Conservation (phyloP, 1,140 invertebrate genomes). For the Brachionus sp. region DNA sequence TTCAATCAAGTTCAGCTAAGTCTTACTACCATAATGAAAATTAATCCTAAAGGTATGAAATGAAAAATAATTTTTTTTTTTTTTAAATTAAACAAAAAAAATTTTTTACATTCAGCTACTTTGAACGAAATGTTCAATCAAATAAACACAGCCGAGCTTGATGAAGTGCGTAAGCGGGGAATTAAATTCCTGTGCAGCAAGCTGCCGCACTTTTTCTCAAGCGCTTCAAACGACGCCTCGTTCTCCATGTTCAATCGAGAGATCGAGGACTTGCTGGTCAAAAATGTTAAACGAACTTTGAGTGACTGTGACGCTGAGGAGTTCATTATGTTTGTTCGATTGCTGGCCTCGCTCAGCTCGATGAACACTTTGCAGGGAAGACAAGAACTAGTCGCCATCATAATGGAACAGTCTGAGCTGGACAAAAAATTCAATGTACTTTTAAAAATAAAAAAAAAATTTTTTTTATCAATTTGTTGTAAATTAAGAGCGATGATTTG, state of each 20-base stretch:
- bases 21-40: slow-evolving; percentile 66
- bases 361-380: slow-evolving; percentile 73
- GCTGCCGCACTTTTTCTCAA: slow-evolving; percentile 63
- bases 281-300: slow-evolving; percentile 71
- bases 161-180: slow-evolving; percentile 73
- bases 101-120: slow-evolving; percentile 6
- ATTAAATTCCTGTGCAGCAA: slow-evolving; percentile 82
- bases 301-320: slow-evolving; percentile 81
- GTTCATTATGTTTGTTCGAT: slow-evolving; percentile 80
- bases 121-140: slow-evolving; percentile 74
- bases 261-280: slow-evolving; percentile 77
- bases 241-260: slow-evolving; percentile 74
- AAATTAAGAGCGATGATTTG: slow-evolving; percentile 65
- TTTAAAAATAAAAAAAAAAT: slow-evolving; percentile 17
- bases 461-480: slow-evolving; percentile 17
- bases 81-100: background rate
- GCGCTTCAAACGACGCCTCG: slow-evolving; percentile 64
- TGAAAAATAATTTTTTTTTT: slow-evolving; percentile 36
- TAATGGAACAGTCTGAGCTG: slow-evolving; percentile 75
- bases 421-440: slow-evolving; percentile 69
- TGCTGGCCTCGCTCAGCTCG: slow-evolving; percentile 74
- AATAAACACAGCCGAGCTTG: slow-evolving; percentile 70
- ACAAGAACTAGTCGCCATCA: slow-evolving; percentile 77
- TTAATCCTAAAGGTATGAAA: slow-evolving; percentile 64
- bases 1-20: slow-evolving; percentile 73